Percentiles rank a stretch among this genome's conserved stretches.
phyloP scores from a whole-genome alignment of 2,797 vertebrate species.

The Myiotriccus ornatus region DNA sequence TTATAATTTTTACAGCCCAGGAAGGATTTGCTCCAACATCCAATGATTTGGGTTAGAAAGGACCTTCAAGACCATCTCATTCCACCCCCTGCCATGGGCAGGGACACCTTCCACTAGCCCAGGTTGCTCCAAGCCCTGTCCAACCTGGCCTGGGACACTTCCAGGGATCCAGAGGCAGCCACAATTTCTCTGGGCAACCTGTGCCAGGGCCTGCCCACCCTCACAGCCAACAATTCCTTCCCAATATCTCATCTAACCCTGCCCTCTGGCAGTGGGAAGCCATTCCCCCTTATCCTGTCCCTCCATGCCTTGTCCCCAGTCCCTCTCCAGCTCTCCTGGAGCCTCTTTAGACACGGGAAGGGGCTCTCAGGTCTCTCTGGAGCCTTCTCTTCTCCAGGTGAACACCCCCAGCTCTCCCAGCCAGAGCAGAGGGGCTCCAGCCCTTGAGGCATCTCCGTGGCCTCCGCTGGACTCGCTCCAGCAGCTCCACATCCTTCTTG shows the following conservation, averaged over 20 bases:
- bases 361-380: rapidly evolving
- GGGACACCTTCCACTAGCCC: neutral
- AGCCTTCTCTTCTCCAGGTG: neutral
- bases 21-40: neutral
- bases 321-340: neutral
- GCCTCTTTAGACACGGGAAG: rapidly evolving
- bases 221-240: rapidly evolving
- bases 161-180: neutral
- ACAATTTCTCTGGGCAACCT: neutral
- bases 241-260: rapidly evolving
- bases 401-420: rapidly evolving
- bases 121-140: rapidly evolving
- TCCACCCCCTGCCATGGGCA: neutral
- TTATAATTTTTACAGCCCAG: neutral
- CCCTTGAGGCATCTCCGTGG: no score
- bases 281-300: neutral
- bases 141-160: rapidly evolving
- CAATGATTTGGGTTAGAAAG: neutral
- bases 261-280: rapidly evolving
- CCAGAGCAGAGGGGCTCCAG: neutral
- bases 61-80: neutral
- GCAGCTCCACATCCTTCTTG: neutral
- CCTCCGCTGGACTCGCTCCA: rapidly evolving
- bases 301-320: neutral
- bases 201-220: neutral